phyloP scores from a whole-genome alignment of 2,113 vertebrate species.

The Rhinogobius similis region DNA sequence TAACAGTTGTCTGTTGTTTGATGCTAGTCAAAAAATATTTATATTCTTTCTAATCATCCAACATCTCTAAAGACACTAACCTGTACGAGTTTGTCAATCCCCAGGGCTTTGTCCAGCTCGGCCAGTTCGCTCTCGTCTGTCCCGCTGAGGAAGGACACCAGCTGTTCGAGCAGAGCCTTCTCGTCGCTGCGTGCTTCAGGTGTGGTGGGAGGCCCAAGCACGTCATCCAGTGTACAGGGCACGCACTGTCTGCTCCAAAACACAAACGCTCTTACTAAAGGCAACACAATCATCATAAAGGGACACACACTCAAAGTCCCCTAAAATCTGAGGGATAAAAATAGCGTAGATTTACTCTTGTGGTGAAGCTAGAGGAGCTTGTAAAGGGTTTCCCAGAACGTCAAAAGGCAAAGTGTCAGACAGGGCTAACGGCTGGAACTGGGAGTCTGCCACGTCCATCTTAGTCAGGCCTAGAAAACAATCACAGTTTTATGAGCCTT shows the following conservation, averaged over 20 bases:
- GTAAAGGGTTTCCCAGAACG: conserved; percentile 57
- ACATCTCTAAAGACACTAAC: conserved; percentile 53
- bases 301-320: neutral
- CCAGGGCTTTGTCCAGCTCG: conserved; percentile 90
- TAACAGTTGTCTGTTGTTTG: neutral
- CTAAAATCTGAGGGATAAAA: neutral
- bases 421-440: conserved; percentile 71
- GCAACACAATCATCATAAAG: neutral
- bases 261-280: neutral
- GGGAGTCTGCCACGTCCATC: conserved; percentile 71
- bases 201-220: conserved; percentile 88
- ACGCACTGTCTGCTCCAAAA: conserved; percentile 83
- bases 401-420: conserved; percentile 73
- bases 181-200: conserved; percentile 90
- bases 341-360: conserved; percentile 72
- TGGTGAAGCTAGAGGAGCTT: conserved; percentile 67
- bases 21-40: neutral
- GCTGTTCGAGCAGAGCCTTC: conserved; percentile 92
- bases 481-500: neutral
- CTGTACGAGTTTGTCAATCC: conserved; percentile 95
- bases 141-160: conserved; percentile 93
- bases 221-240: conserved; percentile 88
- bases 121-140: conserved; percentile 94
- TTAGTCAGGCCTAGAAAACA: conserved; percentile 63
- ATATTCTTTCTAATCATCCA: neutral